Conservation (phyloP, 2,113 vertebrate genomes). For the Nannobrachium achirus region DNA sequence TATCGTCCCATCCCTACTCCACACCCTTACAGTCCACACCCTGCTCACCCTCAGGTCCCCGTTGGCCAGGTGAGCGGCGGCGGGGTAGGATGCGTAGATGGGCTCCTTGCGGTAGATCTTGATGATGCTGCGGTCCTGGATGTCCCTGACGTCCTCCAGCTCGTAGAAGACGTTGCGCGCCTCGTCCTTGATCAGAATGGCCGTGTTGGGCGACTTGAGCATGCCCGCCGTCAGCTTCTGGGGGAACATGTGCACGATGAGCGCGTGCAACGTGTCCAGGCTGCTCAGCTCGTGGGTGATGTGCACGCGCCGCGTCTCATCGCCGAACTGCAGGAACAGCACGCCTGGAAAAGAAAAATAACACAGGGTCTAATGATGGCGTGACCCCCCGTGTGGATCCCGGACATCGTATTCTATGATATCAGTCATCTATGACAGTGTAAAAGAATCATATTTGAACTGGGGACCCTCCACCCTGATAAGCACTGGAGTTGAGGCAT, state of each 20-base stretch:
- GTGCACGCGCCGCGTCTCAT: constrained; percentile 96
- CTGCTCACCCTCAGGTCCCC: constrained; percentile 93
- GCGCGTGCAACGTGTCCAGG: constrained; percentile 96
- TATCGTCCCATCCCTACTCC: too few species aligned
- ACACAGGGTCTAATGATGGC: not conserved
- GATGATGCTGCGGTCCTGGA: constrained; percentile 98
- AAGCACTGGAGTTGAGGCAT: too few species aligned
- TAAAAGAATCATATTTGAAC: too few species aligned
- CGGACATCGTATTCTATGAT: too few species aligned
- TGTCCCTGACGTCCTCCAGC: constrained; percentile 95
- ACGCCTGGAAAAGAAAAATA: constrained; percentile 80
- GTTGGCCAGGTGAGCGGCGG: constrained; percentile 90
- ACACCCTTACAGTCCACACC: too few species aligned
- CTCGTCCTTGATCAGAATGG: constrained; percentile 98
- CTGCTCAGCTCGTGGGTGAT: constrained; percentile 98
- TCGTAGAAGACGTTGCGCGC: constrained; percentile 97
- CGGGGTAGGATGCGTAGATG: constrained; percentile 93
- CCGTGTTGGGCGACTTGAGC: constrained; percentile 97
- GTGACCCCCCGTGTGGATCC: too few species aligned
- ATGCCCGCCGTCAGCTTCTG: constrained; percentile 98
- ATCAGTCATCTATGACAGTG: too few species aligned
- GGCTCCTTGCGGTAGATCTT: constrained; percentile 98
- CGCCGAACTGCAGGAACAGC: constrained; percentile 97
- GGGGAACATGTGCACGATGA: constrained; percentile 99
- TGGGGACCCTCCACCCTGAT: too few species aligned